A percentile compares a stretch with the other conserved stretches of the same genome.
Evolutionary conservation across 2,888 invertebrate species (phyloP).

Genomic region (Leptinotarsa peninsularis): DNA sequence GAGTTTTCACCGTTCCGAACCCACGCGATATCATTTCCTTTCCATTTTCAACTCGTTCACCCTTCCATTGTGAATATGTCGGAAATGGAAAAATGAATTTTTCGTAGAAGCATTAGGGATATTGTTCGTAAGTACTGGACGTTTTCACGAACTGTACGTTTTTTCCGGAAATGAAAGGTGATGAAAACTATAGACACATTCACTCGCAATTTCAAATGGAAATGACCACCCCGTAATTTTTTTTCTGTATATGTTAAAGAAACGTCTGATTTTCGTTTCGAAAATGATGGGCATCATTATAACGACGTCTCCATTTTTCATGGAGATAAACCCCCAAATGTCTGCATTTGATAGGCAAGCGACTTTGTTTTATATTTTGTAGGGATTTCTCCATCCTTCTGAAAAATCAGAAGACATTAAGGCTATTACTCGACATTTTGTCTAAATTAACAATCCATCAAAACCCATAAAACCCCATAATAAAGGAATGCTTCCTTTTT

Average conservation of each 20-base stretch:
- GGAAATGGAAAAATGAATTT: conserved; percentile 11
- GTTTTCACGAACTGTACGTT: not conserved
- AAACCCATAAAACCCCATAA: too few species aligned
- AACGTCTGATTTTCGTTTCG: too few species aligned
- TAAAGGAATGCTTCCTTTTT: too few species aligned
- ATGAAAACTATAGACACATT: not conserved
- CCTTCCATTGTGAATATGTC: not conserved
- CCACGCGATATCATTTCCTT: not conserved
- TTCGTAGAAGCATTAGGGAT: not conserved
- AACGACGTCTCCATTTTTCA: too few species aligned
- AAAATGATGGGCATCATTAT: too few species aligned
- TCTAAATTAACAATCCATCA: too few species aligned
- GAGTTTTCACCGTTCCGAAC: not conserved
- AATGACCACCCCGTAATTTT: not conserved
- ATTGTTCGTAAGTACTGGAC: not conserved
- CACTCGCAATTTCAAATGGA: not conserved
- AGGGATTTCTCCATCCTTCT: too few species aligned
- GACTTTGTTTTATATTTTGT: not conserved
- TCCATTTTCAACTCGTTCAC: conserved; percentile 4
- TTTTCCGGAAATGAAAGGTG: not conserved
- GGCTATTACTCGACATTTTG: too few species aligned
- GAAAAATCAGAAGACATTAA: too few species aligned
- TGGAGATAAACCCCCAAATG: too few species aligned
- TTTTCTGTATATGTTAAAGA: too few species aligned
- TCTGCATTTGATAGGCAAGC: too few species aligned